Evolutionary conservation across 2,888 invertebrate genomes (phyloP).

Genomic region (Meliscaeva auricollis): DNA sequence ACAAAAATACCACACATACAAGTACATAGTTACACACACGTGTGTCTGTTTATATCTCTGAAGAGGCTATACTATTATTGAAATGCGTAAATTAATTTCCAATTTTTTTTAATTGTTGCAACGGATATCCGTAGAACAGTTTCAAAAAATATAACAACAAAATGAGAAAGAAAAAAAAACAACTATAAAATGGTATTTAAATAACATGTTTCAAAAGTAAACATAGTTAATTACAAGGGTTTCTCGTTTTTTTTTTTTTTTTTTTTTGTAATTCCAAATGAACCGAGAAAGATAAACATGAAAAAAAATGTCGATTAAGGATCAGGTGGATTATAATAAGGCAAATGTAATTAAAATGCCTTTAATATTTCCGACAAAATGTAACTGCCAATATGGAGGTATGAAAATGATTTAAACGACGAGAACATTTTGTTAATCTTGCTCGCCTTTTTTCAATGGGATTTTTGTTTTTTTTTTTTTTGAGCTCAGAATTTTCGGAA

Average conservation of each 20-base stretch:
- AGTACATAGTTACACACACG: background rate
- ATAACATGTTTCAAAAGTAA: conserved; percentile 67
- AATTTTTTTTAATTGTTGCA: background rate
- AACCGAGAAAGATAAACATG: conserved; percentile 6
- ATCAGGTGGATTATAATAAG: conserved; percentile 6
- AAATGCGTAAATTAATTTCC: conserved; percentile 49
- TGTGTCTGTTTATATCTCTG: background rate
- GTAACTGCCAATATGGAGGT: too few species aligned
- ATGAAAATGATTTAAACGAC: too few species aligned
- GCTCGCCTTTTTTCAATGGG: too few species aligned
- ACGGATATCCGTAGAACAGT: conserved; percentile 53
- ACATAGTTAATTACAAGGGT: conserved; percentile 52
- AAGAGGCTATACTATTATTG: conserved; percentile 28
- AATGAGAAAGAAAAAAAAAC: too few species aligned
- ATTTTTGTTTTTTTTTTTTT: too few species aligned
- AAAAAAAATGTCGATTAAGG: conserved; percentile 8
- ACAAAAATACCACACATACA: background rate
- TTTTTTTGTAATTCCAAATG: background rate
- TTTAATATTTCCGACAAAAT: too few species aligned
- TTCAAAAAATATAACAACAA: conserved; percentile 27
- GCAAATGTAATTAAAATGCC: too few species aligned
- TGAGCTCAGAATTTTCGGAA: too few species aligned
- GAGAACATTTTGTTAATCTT: too few species aligned
- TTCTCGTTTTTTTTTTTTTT: background rate
- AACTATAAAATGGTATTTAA: conserved; percentile 52